A percentile compares a stretch with the other conserved stretches of the same genome.
Conservation (phyloP, 2,888 invertebrate species). For the Pilophorus perplexus region DNA sequence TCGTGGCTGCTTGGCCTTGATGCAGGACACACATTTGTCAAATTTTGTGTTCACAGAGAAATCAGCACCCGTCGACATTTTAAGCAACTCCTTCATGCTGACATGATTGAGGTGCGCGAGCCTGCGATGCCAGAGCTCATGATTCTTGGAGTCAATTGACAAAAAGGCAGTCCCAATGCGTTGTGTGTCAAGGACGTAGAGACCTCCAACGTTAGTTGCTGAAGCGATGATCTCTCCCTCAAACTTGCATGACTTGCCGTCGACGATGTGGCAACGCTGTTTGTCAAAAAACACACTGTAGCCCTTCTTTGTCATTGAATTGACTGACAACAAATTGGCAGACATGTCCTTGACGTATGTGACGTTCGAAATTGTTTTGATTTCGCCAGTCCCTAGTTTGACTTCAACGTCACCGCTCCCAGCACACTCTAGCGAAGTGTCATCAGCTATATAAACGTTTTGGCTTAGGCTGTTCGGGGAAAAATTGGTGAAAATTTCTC, state of each 20-base stretch:
- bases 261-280: not conserved
- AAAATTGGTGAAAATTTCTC: not conserved
- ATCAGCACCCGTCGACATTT: no score
- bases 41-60: no score
- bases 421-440: not conserved
- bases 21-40: no score
- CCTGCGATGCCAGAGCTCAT: slow-evolving; percentile 6
- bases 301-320: not conserved
- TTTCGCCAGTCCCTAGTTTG: not conserved
- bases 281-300: not conserved
- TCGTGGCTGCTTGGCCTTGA: no score
- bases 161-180: not conserved
- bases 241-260: no score
- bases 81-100: not conserved
- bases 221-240: not conserved
- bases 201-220: not conserved
- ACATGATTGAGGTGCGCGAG: slow-evolving; percentile 1
- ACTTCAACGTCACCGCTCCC: not conserved
- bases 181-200: not conserved
- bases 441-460: not conserved
- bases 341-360: no score
- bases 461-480: not conserved
- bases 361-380: not conserved
- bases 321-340: slow-evolving; percentile 18
- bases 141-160: not conserved